A percentile compares a stretch with the other conserved stretches of the same genome.
phyloP scores from a whole-genome alignment of 53 echinoderm and acorn worm species.

The Paelopatides confundens region DNA sequence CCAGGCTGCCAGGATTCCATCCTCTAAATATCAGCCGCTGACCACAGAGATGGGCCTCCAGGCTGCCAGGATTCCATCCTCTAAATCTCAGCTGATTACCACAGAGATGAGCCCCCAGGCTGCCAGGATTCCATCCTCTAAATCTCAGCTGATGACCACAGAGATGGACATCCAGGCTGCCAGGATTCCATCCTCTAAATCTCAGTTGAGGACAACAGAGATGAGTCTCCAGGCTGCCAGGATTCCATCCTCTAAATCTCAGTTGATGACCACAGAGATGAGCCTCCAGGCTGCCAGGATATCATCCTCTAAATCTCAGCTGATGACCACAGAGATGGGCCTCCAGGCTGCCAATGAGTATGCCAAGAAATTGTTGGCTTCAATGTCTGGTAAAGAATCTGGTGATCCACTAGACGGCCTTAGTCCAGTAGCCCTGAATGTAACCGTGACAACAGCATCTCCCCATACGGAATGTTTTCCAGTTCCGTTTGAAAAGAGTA shows the following conservation, averaged over 20 bases:
- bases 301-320: neutral
- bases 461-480: neutral
- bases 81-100: neutral
- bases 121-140: neutral
- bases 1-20: slow-evolving; percentile 13
- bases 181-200: too few relatives aligned
- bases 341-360: slow-evolving; percentile 23
- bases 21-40: neutral
- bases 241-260: too few relatives aligned
- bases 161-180: neutral
- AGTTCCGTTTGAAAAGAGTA: too few relatives aligned
- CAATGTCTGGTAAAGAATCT: slow-evolving; percentile 1
- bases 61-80: slow-evolving; percentile 8
- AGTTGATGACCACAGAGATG: too few relatives aligned
- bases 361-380: slow-evolving; percentile 18
- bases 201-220: too few relatives aligned
- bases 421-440: neutral
- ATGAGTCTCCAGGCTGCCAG: neutral
- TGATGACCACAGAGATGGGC: neutral
- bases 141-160: neutral
- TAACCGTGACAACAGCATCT: neutral
- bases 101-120: neutral
- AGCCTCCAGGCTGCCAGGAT: neutral
- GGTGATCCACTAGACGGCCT: neutral
- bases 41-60: neutral